Conservation (phyloP, 1,140 invertebrate species). For the Drepana arcuata region DNA sequence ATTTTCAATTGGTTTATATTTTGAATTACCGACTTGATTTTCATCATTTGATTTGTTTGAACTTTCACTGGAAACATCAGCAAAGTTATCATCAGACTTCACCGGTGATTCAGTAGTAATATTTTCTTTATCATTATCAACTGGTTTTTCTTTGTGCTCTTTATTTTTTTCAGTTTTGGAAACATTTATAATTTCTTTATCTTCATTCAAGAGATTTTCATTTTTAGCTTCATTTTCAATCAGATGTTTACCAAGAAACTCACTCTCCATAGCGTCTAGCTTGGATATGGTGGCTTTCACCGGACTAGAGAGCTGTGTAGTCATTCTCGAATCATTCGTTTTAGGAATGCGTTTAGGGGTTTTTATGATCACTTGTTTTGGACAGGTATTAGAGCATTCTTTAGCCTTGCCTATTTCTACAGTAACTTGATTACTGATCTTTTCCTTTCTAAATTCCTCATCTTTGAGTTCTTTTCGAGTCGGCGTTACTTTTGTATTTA, state of each 20-base stretch:
- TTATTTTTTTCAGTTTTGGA: too few species aligned
- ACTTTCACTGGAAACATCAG: constrained; percentile 52
- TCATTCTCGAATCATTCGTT: constrained; percentile 9
- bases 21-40: too few species aligned
- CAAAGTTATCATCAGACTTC: constrained; percentile 59
- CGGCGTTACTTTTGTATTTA: neutral
- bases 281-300: constrained; percentile 44
- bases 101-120: constrained; percentile 40
- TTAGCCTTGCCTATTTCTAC: constrained; percentile 69
- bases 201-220: constrained; percentile 50
- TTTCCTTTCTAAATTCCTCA: constrained; percentile 10
- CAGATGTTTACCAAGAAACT: constrained; percentile 47
- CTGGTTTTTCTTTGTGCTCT: too few species aligned
- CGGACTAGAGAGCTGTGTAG: constrained; percentile 25
- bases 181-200: constrained; percentile 32
- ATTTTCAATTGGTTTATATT: too few species aligned
- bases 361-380: constrained; percentile 57
- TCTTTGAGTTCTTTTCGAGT: neutral
- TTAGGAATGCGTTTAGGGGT: constrained; percentile 26
- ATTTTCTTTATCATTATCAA: constrained; percentile 10
- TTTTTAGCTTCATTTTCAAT: constrained; percentile 37
- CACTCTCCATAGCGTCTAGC: constrained; percentile 59
- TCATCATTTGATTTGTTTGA: constrained; percentile 35
- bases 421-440: constrained; percentile 9
- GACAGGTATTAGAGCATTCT: constrained; percentile 55